phyloP scores from a whole-genome alignment of 1,140 invertebrate species.

The Drosophila carrolli region DNA sequence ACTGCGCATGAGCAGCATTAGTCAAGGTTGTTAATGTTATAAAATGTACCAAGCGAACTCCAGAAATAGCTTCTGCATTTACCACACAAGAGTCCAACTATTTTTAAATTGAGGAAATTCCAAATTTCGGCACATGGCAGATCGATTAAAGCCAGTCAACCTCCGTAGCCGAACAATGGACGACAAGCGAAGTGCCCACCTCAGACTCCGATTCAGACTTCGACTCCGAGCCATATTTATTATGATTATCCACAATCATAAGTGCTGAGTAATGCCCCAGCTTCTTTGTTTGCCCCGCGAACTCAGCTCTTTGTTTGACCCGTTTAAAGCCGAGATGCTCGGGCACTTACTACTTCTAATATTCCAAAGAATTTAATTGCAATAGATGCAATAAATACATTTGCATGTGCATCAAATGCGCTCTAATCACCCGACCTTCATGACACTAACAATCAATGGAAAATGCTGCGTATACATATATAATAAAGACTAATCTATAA shows the following conservation, averaged over 20 bases:
- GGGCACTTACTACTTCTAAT: background rate
- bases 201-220: background rate
- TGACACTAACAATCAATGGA: conserved; percentile 71
- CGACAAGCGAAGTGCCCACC: conserved; percentile 10
- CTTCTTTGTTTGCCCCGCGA: conserved; percentile 26
- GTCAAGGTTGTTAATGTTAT: conserved; percentile 75
- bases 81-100: conserved; percentile 49
- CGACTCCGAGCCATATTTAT: conserved; percentile 32
- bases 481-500: conserved; percentile 31
- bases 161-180: conserved; percentile 11
- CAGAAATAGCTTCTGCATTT: conserved; percentile 65
- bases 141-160: conserved; percentile 46
- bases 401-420: conserved; percentile 58
- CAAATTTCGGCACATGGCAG: conserved; percentile 67
- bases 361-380: conserved; percentile 11
- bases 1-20: conserved; percentile 65
- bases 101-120: conserved; percentile 77
- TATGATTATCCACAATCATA: conserved; percentile 41
- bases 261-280: conserved; percentile 51
- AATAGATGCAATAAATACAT: conserved; percentile 21
- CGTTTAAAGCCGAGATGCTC: background rate
- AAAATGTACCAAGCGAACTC: conserved; percentile 53
- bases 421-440: conserved; percentile 68
- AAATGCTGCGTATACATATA: conserved; percentile 39
- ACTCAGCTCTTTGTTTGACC: conserved; percentile 25